Base-by-base conservation (phyloP, 2,888 invertebrate genomes). In the Anthophora plumipes region DNA sequence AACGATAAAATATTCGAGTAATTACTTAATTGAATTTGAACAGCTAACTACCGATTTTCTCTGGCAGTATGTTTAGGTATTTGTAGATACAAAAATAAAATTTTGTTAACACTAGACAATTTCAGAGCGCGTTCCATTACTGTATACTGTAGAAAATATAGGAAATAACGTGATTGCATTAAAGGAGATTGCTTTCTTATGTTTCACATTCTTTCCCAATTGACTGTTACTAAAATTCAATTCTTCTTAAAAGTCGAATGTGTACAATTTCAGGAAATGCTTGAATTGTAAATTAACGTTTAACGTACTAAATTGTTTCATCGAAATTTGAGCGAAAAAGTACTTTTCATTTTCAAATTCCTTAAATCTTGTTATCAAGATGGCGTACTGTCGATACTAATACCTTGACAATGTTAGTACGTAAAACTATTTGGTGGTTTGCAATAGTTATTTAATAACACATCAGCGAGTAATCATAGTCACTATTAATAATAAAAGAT, bases 121-220 rank as follows among this genome's bases (percentile, higher is more conserved):
- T 25, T 48, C 37, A 68, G 31, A 67, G 61, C 66, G 37, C 20
- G 60, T 59, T 68, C 25, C 64, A 20, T 61, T 50, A 50, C 25
- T 64, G 50, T 60, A 77, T 25, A 54, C 39, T 57, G 52, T 83
- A 75, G 83, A 78, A 83, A 82, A 48, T 57, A 69, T 61, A 61
- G 43, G 22, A 61, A 43, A 25, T 61, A 25, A 25, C 11, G 22
- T 43, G 43, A 61, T 25, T 22, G 22, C 43, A 61, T 61, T 61
- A 61, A 31, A 61, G 25, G 43, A 43, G 61, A 17, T 11, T 17
- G 11, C 25, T 22, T 43, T 25, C 43, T 43, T 11, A 20, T 9
- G 25, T 43, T 11, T 11, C 43, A 43, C 25, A 25, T 61, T 43
- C 14, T 14, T 61, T 17, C 25, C 9, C 9, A 61, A 5, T 9